These are phyloP conservation scores for Parus major DNA, from an alignment of 2,113 vertebrate species.

Conservation along the genomic window DNA sequence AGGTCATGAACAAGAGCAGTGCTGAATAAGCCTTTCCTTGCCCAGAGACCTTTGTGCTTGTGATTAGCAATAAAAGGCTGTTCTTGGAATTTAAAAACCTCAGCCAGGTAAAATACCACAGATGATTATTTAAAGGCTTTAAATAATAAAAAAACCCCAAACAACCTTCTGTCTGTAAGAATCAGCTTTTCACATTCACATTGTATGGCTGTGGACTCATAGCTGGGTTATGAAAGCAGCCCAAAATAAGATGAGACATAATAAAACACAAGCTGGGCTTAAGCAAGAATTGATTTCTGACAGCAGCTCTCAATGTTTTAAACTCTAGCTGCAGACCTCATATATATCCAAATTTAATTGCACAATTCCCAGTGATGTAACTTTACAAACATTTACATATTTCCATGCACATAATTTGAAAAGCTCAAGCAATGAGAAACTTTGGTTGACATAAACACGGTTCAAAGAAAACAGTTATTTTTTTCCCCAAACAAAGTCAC, in stretches of 20 bases:
- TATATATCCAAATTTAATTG: not conserved
- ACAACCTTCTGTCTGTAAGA: not conserved
- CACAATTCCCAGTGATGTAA: not conserved
- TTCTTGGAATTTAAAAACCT: constrained; percentile 13
- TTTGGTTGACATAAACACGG: not conserved
- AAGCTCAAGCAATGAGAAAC: not conserved
- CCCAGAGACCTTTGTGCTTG: constrained; percentile 21
- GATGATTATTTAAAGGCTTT: constrained; percentile 49
- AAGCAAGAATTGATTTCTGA: not conserved
- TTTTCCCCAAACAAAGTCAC: not conserved
- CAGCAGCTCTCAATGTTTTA: not conserved
- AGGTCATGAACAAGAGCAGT: not conserved
- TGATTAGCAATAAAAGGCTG: constrained; percentile 42
- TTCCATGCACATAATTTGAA: not conserved
- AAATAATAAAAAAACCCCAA: not conserved
- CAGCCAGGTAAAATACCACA: constrained; percentile 34
- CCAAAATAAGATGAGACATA: constrained; percentile 12
- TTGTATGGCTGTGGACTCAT: not conserved
- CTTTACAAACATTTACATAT: not conserved
- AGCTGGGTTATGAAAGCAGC: constrained; percentile 24
- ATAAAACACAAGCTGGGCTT: constrained; percentile 26
- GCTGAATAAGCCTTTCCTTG: constrained; percentile 33
- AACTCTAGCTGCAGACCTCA: not conserved
- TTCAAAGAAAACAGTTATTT: not conserved
- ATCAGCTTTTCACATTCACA: constrained; percentile 10